phyloP scores from a whole-genome alignment of 2,113 vertebrate genomes.

The Pelvicachromis taeniatus region DNA sequence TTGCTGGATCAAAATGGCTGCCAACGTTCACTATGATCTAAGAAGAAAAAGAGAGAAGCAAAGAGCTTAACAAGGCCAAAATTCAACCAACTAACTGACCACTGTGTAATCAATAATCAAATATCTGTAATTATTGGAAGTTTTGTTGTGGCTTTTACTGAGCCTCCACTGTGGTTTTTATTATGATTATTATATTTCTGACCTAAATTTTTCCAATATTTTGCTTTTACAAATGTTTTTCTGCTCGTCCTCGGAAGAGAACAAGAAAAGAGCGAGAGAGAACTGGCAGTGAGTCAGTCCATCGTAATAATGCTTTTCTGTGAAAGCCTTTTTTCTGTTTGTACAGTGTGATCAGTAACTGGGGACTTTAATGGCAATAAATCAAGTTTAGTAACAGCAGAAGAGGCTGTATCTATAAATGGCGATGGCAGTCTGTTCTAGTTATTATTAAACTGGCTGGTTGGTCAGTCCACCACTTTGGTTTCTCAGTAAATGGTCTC shows the following conservation, averaged over 20 bases:
- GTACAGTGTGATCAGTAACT: background rate
- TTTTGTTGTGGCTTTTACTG: background rate
- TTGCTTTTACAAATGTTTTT: background rate
- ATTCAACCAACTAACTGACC: background rate
- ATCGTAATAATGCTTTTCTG: background rate
- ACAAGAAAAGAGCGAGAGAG: background rate
- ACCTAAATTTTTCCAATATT: background rate
- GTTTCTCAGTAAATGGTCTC: background rate
- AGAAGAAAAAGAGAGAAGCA: background rate
- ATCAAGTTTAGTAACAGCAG: background rate
- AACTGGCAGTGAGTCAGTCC: background rate
- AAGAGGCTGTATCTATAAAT: background rate
- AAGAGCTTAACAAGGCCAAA: background rate
- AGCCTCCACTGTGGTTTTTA: background rate
- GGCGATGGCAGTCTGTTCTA: background rate
- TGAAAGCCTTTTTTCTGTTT: background rate
- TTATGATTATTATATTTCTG: background rate
- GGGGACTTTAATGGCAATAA: background rate
- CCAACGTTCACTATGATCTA: conserved; percentile 84
- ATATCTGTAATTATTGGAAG: too few relatives aligned
- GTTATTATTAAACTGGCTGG: background rate
- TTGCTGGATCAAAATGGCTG: conserved; percentile 79
- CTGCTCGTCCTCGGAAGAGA: background rate
- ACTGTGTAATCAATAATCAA: background rate
- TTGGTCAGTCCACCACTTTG: background rate